These are phyloP conservation scores for Coptodon rendalli DNA, from an alignment of 2,113 vertebrate genomes.

Conservation along the genomic window DNA sequence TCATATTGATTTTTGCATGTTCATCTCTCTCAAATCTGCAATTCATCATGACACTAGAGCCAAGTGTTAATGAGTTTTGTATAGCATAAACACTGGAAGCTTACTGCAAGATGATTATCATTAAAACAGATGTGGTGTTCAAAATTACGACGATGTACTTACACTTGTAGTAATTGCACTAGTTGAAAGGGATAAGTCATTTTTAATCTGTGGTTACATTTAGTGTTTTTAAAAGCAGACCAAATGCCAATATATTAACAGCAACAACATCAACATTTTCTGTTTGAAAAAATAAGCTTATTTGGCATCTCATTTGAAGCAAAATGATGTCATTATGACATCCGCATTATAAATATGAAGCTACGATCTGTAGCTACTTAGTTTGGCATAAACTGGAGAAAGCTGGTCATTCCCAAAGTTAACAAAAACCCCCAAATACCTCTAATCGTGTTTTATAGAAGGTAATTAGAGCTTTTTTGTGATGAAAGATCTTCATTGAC, in stretches of 20 bases:
- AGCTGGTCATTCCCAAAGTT: not conserved
- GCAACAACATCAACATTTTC: not conserved
- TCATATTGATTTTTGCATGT: not conserved
- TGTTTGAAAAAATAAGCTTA: not conserved
- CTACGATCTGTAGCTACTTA: not conserved
- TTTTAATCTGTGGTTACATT: not conserved
- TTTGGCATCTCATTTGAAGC: not conserved
- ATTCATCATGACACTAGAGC: not conserved
- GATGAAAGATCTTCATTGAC: not conserved
- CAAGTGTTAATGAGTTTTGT: not conserved
- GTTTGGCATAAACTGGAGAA: not conserved
- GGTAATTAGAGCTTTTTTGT: not conserved
- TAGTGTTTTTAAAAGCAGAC: not conserved
- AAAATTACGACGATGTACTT: not conserved
- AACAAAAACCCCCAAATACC: not conserved
- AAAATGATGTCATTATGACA: not conserved
- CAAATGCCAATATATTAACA: not conserved
- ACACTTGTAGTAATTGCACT: not conserved
- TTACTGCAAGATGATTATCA: not conserved
- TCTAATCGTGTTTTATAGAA: not conserved
- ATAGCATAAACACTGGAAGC: not conserved
- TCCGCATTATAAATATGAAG: not conserved
- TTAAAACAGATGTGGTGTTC: not conserved
- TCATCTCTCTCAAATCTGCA: not conserved
- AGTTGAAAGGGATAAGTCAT: not conserved